Percentiles rank a stretch among this genome's conserved stretches.
These are phyloP conservation scores for Nomada ruficornis DNA, from an alignment of 2,888 invertebrate genomes.

Conservation along the genomic window DNA sequence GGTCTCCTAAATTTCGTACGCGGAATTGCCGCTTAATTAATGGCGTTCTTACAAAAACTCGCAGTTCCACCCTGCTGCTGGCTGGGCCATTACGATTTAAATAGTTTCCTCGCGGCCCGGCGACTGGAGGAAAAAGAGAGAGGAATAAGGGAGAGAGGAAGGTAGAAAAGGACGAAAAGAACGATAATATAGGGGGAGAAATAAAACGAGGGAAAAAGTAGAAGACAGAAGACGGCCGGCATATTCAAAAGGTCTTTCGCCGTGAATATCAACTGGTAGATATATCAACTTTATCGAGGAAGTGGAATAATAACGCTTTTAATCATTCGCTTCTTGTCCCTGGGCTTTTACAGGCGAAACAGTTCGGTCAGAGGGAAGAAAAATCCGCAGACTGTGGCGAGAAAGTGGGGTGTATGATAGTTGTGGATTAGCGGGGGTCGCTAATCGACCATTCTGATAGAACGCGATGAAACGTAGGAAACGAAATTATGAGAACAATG, in stretches of 20 bases:
- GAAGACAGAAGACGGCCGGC: slow-evolving; percentile 40
- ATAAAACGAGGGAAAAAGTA: slow-evolving; percentile 49
- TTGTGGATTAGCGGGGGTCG: neutral
- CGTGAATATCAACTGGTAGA: slow-evolving; percentile 48
- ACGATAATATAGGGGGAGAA: slow-evolving; percentile 45
- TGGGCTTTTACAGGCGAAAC: neutral
- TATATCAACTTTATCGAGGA: slow-evolving; percentile 35
- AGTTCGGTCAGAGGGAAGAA: neutral
- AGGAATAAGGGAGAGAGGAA: slow-evolving; percentile 5
- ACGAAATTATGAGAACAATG: too few species aligned
- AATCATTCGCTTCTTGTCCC: slow-evolving; percentile 13
- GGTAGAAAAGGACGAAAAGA: neutral
- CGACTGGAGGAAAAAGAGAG: slow-evolving; percentile 18
- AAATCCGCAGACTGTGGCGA: neutral
- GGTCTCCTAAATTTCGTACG: slow-evolving; percentile 61
- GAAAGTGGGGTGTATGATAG: neutral
- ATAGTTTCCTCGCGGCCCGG: slow-evolving; percentile 58
- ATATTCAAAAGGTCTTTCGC: slow-evolving; percentile 49
- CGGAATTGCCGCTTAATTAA: slow-evolving; percentile 64
- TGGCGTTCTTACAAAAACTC: slow-evolving; percentile 68
- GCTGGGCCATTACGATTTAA: slow-evolving; percentile 65
- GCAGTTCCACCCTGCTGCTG: slow-evolving; percentile 54
- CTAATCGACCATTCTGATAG: neutral
- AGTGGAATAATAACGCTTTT: slow-evolving; percentile 42
- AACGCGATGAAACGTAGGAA: neutral